These are phyloP conservation scores for Harpalus rufipes DNA, from an alignment of 2,888 invertebrate genomes.

Conservation along the genomic window DNA sequence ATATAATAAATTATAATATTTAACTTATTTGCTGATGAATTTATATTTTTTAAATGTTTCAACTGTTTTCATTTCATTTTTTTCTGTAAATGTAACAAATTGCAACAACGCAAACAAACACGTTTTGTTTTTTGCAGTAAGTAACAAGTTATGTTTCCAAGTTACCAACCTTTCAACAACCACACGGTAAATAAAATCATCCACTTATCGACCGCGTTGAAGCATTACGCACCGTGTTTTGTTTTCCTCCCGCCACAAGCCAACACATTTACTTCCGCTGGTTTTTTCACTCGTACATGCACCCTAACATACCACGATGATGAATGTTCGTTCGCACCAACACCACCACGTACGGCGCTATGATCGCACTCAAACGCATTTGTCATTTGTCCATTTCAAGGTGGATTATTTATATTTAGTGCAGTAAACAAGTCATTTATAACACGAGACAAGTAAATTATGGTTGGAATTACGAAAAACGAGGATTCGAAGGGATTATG, in stretches of 20 bases:
- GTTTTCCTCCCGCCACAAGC: conserved; percentile 56
- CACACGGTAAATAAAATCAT: conserved; percentile 49
- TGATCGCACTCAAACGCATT: conserved; percentile 69
- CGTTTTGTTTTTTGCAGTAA: not conserved
- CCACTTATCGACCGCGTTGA: conserved; percentile 74
- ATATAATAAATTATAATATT: too few species aligned
- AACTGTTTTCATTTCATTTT: not conserved
- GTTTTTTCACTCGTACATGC: conserved; percentile 44
- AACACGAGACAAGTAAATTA: conserved; percentile 64
- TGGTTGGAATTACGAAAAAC: conserved; percentile 14
- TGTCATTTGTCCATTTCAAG: conserved; percentile 71
- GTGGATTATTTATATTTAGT: conserved; percentile 72
- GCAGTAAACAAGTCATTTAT: conserved; percentile 71
- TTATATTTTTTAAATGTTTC: not conserved
- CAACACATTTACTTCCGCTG: conserved; percentile 74
- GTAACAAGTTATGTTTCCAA: conserved; percentile 6
- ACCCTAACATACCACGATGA: conserved; percentile 39
- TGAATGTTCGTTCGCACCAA: conserved; percentile 45
- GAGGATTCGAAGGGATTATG: conserved; percentile 42
- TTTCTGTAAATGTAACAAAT: not conserved
- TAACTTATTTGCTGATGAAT: too few species aligned
- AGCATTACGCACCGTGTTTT: conserved; percentile 71
- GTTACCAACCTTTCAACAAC: conserved; percentile 2
- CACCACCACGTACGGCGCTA: conserved; percentile 15
- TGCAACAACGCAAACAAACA: conserved; percentile 17